A percentile compares a stretch with the other conserved stretches of the same genome.
Conservation (phyloP, 2,797 vertebrate genomes). For the Carcharodon carcharias region DNA sequence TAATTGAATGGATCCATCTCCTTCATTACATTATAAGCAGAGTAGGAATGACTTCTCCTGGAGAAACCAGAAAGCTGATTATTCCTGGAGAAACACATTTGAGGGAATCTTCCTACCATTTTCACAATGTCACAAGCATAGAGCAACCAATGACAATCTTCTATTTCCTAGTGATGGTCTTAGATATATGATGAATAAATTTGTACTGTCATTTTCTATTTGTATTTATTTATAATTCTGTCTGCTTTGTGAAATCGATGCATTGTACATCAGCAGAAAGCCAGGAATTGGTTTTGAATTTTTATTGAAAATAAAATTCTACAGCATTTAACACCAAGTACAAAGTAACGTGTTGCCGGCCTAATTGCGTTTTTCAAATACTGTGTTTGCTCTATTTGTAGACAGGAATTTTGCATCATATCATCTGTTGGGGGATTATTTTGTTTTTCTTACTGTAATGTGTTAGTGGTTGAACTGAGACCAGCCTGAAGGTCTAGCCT, state of each 20-base stretch:
- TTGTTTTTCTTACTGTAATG: not conserved
- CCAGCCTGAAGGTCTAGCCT: not conserved
- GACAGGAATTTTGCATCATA: not conserved
- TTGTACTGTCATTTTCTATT: slow-evolving; percentile 31
- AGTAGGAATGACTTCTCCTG: not conserved
- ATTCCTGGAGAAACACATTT: not conserved
- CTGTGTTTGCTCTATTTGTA: not conserved
- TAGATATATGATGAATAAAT: not conserved
- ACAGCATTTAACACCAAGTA: not conserved
- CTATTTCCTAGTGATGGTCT: not conserved
- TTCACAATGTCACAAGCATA: not conserved
- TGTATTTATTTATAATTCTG: slow-evolving; percentile 24
- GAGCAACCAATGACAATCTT: not conserved
- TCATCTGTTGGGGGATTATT: not conserved
- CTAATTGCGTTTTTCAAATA: not conserved
- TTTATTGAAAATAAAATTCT: not conserved
- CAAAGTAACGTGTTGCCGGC: not conserved
- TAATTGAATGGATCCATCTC: not conserved
- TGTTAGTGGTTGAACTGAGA: not conserved
- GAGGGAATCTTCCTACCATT: not conserved
- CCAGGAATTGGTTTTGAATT: not conserved
- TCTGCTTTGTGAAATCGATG: not conserved
- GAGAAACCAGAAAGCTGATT: not conserved
- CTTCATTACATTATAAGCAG: not conserved
- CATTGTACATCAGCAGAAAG: not conserved